A percentile compares a stretch with the other conserved stretches of the same genome.
phyloP scores from a whole-genome alignment of 2,113 vertebrate species.

The Thryonomys swinderianus region DNA sequence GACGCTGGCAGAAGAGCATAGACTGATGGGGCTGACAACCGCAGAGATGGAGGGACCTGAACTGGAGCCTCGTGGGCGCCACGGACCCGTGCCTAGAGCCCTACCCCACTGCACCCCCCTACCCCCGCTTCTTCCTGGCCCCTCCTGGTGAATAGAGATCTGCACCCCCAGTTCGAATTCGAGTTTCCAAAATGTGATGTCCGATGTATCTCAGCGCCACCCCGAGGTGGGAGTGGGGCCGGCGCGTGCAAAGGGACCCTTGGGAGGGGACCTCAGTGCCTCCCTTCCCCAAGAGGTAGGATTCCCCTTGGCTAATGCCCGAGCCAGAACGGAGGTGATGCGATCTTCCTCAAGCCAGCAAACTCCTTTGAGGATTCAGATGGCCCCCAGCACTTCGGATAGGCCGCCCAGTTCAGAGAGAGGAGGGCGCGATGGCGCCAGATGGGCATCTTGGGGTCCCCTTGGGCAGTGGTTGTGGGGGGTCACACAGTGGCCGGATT shows the following conservation, averaged over 20 bases:
- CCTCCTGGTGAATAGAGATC: not conserved
- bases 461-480: not conserved
- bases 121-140: not conserved
- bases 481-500: not conserved
- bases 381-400: not conserved
- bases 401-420: not conserved
- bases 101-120: too few relatives aligned
- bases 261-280: not conserved
- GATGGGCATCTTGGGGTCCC: not conserved
- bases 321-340: not conserved
- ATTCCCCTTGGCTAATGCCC: not conserved
- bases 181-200: not conserved
- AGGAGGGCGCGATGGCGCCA: not conserved
- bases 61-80: not conserved
- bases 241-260: not conserved
- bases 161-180: not conserved
- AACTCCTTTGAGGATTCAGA: not conserved
- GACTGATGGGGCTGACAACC: not conserved
- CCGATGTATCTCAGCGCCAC: not conserved
- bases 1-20: not conserved
- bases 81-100: not conserved
- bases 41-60: not conserved
- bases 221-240: too few relatives aligned
- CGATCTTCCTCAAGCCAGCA: not conserved
- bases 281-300: not conserved